Evolutionary conservation across 1,140 invertebrate species (phyloP).

Genomic region (Psilanteris sp.): DNA sequence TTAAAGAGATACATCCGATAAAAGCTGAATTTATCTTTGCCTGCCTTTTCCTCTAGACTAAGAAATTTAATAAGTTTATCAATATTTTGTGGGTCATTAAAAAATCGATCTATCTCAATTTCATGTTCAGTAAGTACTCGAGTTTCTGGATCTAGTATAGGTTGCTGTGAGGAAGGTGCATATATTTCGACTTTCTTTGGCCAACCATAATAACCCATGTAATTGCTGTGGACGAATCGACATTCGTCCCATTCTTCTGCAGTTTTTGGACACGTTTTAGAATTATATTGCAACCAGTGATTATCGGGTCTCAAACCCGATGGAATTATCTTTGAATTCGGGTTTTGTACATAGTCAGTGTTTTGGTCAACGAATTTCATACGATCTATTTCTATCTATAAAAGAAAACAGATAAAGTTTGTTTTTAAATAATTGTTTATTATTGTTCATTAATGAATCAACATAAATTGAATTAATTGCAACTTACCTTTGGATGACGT

Average conservation of each 20-base stretch:
- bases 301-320: constrained; percentile 85
- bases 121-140: constrained; percentile 82
- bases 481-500: constrained; percentile 79
- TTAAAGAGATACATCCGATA: constrained; percentile 86
- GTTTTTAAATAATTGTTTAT: no score
- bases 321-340: background rate
- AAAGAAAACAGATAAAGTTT: constrained; percentile 4
- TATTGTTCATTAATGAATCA: background rate
- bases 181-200: constrained; percentile 84
- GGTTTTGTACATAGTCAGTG: background rate
- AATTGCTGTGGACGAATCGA: constrained; percentile 85
- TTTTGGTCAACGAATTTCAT: background rate
- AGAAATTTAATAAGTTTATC: constrained; percentile 87
- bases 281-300: constrained; percentile 87
- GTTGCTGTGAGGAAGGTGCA: constrained; percentile 83
- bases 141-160: constrained; percentile 78
- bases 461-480: background rate
- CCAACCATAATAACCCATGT: constrained; percentile 91
- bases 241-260: constrained; percentile 87
- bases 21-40: constrained; percentile 88
- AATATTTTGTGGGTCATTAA: constrained; percentile 85
- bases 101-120: constrained; percentile 85
- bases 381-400: constrained; percentile 30
- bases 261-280: constrained; percentile 81
- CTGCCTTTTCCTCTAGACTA: constrained; percentile 93